Conservation (phyloP, 1,140 invertebrate genomes). For the Leptestheria dahalacensis region DNA sequence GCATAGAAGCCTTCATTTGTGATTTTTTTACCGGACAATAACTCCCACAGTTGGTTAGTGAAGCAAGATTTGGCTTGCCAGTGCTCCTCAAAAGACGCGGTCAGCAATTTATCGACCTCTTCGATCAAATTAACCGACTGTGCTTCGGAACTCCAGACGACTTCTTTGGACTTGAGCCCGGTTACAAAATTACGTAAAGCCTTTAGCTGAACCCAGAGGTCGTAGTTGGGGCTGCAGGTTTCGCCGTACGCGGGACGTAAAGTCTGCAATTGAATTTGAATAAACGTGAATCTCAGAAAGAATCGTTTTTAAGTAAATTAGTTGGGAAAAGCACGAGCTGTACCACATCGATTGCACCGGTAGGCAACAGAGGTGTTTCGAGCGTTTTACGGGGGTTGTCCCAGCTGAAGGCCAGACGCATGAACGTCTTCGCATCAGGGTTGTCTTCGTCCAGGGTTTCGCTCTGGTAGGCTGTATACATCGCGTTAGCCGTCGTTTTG, state of each 20-base stretch:
- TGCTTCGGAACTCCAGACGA: neutral
- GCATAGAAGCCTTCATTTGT: no score
- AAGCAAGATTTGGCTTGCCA: neutral
- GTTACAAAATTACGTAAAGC: neutral
- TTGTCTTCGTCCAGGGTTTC: neutral
- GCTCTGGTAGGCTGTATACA: slow-evolving; percentile 8
- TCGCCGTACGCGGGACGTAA: slow-evolving; percentile 6
- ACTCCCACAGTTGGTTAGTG: slow-evolving; percentile 8
- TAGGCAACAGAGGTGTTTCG: slow-evolving; percentile 2
- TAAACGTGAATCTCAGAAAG: no score
- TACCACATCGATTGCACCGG: no score
- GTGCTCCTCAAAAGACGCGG: neutral
- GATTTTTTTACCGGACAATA: slow-evolving; percentile 6
- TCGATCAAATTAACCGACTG: neutral
- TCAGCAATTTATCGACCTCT: slow-evolving; percentile 5
- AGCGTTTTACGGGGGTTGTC: slow-evolving; percentile 5
- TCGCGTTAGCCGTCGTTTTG: neutral
- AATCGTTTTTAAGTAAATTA: no score
- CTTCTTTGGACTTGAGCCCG: neutral
- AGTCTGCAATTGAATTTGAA: neutral
- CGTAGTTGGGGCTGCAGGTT: slow-evolving; percentile 1
- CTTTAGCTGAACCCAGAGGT: slow-evolving; percentile 9
- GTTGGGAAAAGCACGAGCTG: no score
- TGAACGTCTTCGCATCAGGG: neutral
- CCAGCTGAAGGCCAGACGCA: slow-evolving; percentile 5